A percentile compares a stretch with the other conserved stretches of the same genome.
Evolutionary conservation across 2,113 vertebrate species (phyloP).

Genomic region (Alligator sinensis): DNA sequence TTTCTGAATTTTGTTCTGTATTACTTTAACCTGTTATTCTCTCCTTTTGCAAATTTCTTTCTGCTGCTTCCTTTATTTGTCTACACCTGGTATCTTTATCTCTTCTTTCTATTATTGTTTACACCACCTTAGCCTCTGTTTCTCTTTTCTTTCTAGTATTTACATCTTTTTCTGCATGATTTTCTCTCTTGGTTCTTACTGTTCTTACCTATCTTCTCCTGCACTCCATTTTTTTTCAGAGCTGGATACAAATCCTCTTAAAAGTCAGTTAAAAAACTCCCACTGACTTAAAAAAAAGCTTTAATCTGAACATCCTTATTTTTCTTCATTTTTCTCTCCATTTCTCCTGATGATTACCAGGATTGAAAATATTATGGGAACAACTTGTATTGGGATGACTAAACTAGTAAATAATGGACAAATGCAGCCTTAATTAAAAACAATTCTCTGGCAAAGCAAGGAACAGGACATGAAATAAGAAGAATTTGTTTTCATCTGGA

Average conservation of each 20-base stretch:
- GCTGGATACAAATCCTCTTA: not conserved
- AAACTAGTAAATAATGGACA: conserved; percentile 65
- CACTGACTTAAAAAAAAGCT: not conserved
- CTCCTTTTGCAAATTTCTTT: not conserved
- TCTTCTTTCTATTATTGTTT: not conserved
- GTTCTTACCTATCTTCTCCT: not conserved
- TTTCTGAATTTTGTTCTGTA: not conserved
- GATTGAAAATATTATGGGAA: conserved; percentile 50
- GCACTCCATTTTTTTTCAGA: not conserved
- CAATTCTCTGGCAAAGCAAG: conserved; percentile 47
- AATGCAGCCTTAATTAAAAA: conserved; percentile 60
- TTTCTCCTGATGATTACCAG: conserved; percentile 24
- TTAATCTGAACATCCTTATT: not conserved
- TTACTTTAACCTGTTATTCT: not conserved
- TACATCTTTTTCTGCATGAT: not conserved
- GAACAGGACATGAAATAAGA: not conserved
- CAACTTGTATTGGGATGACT: conserved; percentile 50
- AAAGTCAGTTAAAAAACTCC: conserved; percentile 38
- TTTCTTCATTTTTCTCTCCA: conserved; percentile 15
- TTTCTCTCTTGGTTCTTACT: not conserved
- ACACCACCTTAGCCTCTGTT: not conserved
- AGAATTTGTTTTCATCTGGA: conserved; percentile 60
- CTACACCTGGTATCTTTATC: not conserved
- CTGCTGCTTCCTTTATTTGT: not conserved
- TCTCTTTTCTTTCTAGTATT: not conserved